Conservation (phyloP, 2,113 vertebrate genomes). For the Columba livia region DNA sequence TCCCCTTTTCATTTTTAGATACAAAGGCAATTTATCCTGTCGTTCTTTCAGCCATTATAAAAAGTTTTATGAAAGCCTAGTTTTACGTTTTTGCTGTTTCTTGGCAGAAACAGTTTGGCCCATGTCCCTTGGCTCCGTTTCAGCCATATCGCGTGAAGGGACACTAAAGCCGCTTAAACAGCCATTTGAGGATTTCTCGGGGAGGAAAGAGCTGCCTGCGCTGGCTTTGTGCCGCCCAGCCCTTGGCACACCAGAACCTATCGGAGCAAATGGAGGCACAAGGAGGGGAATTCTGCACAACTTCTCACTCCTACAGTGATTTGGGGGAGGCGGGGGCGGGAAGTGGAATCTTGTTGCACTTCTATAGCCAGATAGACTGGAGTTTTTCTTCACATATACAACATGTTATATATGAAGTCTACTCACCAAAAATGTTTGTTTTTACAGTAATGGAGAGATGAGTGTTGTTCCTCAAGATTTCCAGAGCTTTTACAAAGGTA, state of each 20-base stretch:
- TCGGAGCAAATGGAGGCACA: background rate
- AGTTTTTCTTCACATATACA: background rate
- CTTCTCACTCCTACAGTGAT: background rate
- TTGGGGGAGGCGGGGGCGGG: too few relatives aligned
- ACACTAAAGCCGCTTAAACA: background rate
- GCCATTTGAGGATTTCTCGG: background rate
- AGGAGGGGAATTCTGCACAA: background rate
- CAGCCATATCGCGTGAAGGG: background rate
- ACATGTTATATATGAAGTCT: background rate
- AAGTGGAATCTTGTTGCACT: background rate
- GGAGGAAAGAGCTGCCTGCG: background rate
- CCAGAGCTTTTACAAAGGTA: constrained; percentile 88
- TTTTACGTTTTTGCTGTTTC: background rate
- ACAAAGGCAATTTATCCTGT: background rate
- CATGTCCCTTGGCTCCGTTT: background rate
- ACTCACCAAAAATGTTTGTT: constrained; percentile 98
- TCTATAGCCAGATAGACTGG: background rate
- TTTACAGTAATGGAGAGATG: constrained; percentile 96
- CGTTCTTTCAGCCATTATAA: background rate
- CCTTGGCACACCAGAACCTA: background rate
- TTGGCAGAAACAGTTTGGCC: constrained; percentile 24
- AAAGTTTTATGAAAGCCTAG: background rate
- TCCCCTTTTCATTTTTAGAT: background rate
- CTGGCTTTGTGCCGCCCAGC: constrained; percentile 1
- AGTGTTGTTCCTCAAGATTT: constrained; percentile 93